These are phyloP conservation scores for Chironex yamaguchii DNA, from an alignment of 30 jellyfish, hydroid and myxozoan genomes.

Conservation along the genomic window DNA sequence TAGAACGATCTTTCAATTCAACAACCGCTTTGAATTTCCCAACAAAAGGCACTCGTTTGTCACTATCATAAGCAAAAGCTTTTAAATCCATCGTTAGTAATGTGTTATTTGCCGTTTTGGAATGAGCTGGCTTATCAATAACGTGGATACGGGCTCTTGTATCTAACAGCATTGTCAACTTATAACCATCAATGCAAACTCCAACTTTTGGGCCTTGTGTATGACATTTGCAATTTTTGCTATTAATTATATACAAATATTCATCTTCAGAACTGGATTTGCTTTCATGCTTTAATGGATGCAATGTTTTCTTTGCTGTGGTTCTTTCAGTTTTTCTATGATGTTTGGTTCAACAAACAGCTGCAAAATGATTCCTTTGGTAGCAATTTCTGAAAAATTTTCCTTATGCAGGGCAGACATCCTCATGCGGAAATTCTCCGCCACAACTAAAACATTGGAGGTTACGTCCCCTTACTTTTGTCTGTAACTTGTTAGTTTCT, in stretches of 20 bases:
- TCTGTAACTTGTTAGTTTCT: too few species aligned
- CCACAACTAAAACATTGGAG: too few species aligned
- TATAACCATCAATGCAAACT: background rate
- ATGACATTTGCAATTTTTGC: background rate
- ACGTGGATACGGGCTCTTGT: slow-evolving; percentile 19
- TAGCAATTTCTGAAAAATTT: slow-evolving; percentile 14
- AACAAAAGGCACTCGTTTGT: slow-evolving; percentile 7
- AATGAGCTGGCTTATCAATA: background rate
- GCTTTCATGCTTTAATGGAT: background rate
- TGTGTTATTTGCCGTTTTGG: background rate
- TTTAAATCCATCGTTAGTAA: background rate
- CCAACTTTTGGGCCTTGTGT: slow-evolving; percentile 4
- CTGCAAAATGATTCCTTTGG: background rate
- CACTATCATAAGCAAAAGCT: slow-evolving; percentile 20
- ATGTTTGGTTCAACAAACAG: background rate
- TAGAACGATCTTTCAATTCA: background rate
- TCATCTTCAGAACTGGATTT: slow-evolving; percentile 3
- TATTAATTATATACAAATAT: background rate
- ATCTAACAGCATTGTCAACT: background rate
- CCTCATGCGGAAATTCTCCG: too few species aligned
- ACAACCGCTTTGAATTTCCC: slow-evolving; percentile 37
- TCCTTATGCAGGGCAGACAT: slow-evolving; percentile 19
- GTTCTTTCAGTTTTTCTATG: background rate
- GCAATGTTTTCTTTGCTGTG: background rate
- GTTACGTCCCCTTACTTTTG: too few species aligned